Evolutionary conservation across 64 coral and sea anemone genomes (phyloP).

Genomic region (Platygyra sinensis): DNA sequence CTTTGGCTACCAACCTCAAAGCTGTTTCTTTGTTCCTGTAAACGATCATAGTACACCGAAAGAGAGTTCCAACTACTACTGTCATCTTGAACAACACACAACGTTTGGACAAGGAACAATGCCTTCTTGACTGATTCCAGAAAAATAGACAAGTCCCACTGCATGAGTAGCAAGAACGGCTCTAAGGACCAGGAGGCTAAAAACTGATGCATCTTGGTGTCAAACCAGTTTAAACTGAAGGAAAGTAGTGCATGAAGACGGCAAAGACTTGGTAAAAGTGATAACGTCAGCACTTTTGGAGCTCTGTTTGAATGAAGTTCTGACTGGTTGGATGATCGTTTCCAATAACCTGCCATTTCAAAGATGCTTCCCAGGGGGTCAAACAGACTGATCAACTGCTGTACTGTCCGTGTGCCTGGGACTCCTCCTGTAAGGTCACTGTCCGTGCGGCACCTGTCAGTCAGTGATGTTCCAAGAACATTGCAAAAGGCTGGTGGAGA

Average conservation of each 20-base stretch:
- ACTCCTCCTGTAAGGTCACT: conserved; percentile 47
- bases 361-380: conserved; percentile 72
- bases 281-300: not conserved
- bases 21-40: conserved; percentile 57
- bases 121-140: conserved; percentile 69
- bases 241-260: conserved; percentile 70
- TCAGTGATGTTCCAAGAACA: conserved; percentile 57
- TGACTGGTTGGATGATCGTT: conserved; percentile 26
- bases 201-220: conserved; percentile 86
- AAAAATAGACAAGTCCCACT: conserved; percentile 82
- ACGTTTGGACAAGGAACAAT: conserved; percentile 47
- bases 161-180: conserved; percentile 65
- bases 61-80: conserved; percentile 39
- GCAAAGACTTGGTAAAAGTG: conserved; percentile 59
- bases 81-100: conserved; percentile 61
- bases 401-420: conserved; percentile 59
- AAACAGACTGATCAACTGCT: conserved; percentile 37
- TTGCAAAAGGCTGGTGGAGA: conserved; percentile 60
- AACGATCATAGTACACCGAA: conserved; percentile 64
- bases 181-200: conserved; percentile 78
- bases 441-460: conserved; percentile 66
- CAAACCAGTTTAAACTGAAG: conserved; percentile 79
- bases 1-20: conserved; percentile 68
- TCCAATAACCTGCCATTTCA: conserved; percentile 75
- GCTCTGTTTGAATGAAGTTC: conserved; percentile 33